Base-by-base conservation (phyloP, 2,888 invertebrate genomes). In the Euzophera pinguis region DNA sequence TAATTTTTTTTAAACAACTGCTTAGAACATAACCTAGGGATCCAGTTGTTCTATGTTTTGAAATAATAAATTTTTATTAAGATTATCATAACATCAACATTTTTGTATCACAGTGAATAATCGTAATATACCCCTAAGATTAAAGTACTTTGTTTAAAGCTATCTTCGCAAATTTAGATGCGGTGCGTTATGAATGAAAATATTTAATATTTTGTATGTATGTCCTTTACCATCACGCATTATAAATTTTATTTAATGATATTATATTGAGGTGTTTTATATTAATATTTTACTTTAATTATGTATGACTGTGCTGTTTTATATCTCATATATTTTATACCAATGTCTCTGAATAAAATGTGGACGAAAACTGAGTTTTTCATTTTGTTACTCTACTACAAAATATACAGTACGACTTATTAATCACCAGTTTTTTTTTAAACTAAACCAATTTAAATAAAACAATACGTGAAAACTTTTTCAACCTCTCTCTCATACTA, bases 321-420 rank as follows among this genome's bases (percentile, higher is more conserved):
- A 84, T 90, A 89, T 89, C 84, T 89, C 81, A 83, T 89, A 89
- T 90, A 89, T 90, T 90, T 89, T 90, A 88, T 90, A 90, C 90
- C 82, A 75, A 86, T 87, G 86, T 87, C 83, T 90, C 88, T 88
- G 78, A 89, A 86, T 87, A 89, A 90, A 89, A 85, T 87, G 84
- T 89, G 82, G 81, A 86, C 73, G 72, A 75, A 70, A 35, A 12
- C 47, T 27, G 38, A 56, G 53, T 56, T 71, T 67, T 65, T 37
- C 2, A 4, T 38, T 14, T 13, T 14, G 7, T 7, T 32, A 2
- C 32, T 7, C 7, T 32, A 6, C 2, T 32, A 32, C 4, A 6
- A 10, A 22, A 22, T 22, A 6, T 4, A 7, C 10, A 6, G 3
- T 32, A 32, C 22, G 22, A 2, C 22, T 22, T 5, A 22, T 22